Base-by-base conservation (phyloP, 2,797 vertebrate species). In the Botia kubotai region DNA sequence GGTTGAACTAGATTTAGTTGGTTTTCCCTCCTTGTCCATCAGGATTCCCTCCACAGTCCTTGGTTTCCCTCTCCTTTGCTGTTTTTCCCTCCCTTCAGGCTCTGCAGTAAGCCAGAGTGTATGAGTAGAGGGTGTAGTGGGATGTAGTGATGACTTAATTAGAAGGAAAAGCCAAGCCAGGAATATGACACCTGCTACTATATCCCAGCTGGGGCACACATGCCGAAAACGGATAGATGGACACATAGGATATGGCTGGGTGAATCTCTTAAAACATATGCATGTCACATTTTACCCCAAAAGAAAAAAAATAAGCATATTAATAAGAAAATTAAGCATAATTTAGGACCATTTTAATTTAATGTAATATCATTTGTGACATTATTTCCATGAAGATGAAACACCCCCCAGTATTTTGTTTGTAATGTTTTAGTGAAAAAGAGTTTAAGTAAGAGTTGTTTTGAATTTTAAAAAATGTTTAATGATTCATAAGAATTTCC, bases 61-160 rank as follows among this genome's bases (percentile, higher is more conserved):
- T 66, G 21, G 48, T 73, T 75, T 6, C n/a, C 85, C 0, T 19
- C 88, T 85, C 75, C 52, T 84, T 58, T 3, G 29, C 66, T 57
- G 55, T 72, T 86, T 90, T 95, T 94, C 93, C 93, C 93, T 93
- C 93, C 90, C 29, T 17, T 88, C 82, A 76, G 86, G 87, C 89
- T 88, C 75, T 36, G 75, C 50, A 66, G 87, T 76, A 23, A 87
- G 89, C 85, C 87, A 80, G 88, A 89, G 90, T 88, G 86, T 16
- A 21, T 48, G 91, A 81, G 90, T 86, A 87, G 87, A 93, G 91
- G 89, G 88, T 76, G 86, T 80, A 82, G 82, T 77, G 83, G 87
- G 84, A 83, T 86, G 83, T 12, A 76, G 10, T 75, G 85, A 77
- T 70, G 50, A 81, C 82, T 84, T 95, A 95, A 95, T 95, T 94